Base-by-base conservation (phyloP, 1,140 invertebrate species). In the Apis dorsata region DNA sequence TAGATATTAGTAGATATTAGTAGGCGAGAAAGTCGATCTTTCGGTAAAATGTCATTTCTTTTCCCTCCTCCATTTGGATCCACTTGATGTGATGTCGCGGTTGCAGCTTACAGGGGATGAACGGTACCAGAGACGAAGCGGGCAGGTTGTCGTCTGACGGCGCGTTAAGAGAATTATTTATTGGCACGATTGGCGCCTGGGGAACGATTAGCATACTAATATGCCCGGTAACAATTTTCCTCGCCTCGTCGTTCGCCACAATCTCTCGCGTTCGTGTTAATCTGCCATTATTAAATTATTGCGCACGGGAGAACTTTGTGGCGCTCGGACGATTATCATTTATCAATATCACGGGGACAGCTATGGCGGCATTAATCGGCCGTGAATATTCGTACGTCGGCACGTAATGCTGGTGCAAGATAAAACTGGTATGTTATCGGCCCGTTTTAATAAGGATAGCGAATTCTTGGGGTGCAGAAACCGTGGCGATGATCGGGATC, bases 201-300 rank as follows among this genome's bases (percentile, higher is more conserved):
- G n/a, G 73, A 83, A 69, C 84, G 86, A 90, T 90, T 88, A 90
- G 86, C 89, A 90, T 90, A 80, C 72, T 90, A 90, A 90, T 90
- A 75, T 66, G 72, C 66, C 72, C 44, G 34, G 19, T 21, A n/a
- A 77, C 62, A 66, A 71, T 62, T 76, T 60, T 68, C 59, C 75
- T 65, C 53, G 44, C n/a, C n/a, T 28, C 71, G 66, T 59, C 73
- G 72, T 51, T 71, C 68, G 21, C 60, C 53, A 21, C 70, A 53
- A 19, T 72, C 59, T 19, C 34, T 12, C 65, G 44, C 75, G 65
- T 74, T 65, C 85, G 34, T 59, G 80, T 53, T 90, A 85, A 90
- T 90, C 85, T 85, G 81, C 85, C 69, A 90, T 90, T 90, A 90
- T 90, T 90, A 89, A 90, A 90, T 90, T 91, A 91, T 86, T 28